A percentile compares a stretch with the other conserved stretches of the same genome.
Evolutionary conservation across 1,140 invertebrate species (phyloP).

Genomic region (Drosophila baimaii): DNA sequence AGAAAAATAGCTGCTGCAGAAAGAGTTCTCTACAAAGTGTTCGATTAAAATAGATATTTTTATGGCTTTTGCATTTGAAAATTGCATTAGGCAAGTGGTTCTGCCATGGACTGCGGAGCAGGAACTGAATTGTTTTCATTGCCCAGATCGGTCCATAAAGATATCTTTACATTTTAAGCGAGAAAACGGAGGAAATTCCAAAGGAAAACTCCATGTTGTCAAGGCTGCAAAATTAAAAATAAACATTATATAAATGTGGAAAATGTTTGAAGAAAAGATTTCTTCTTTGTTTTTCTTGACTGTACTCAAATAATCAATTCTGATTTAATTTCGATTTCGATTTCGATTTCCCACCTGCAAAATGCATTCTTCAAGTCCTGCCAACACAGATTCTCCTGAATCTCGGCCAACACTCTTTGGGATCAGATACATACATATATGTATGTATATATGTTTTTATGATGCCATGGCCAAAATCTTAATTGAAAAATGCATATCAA

Average conservation of each 20-base stretch:
- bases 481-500: constrained; percentile 51
- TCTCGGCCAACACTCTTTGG: background rate
- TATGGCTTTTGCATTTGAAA: constrained; percentile 63
- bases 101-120: background rate
- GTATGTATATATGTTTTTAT: constrained; percentile 7
- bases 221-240: constrained; percentile 1
- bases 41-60: constrained; percentile 65
- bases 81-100: constrained; percentile 53
- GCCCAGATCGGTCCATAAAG: constrained; percentile 26
- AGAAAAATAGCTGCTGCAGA: constrained; percentile 17
- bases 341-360: background rate
- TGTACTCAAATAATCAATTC: background rate
- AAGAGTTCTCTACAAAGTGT: constrained; percentile 46
- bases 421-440: background rate
- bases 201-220: background rate
- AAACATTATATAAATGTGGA: background rate
- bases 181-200: background rate
- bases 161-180: background rate
- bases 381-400: background rate
- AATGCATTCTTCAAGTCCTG: background rate
- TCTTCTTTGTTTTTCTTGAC: background rate
- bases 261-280: background rate
- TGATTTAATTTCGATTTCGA: background rate
- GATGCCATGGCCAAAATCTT: constrained; percentile 19
- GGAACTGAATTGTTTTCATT: constrained; percentile 32